phyloP scores from a whole-genome alignment of 2,888 invertebrate genomes.

The Erpobdella octoculata region DNA sequence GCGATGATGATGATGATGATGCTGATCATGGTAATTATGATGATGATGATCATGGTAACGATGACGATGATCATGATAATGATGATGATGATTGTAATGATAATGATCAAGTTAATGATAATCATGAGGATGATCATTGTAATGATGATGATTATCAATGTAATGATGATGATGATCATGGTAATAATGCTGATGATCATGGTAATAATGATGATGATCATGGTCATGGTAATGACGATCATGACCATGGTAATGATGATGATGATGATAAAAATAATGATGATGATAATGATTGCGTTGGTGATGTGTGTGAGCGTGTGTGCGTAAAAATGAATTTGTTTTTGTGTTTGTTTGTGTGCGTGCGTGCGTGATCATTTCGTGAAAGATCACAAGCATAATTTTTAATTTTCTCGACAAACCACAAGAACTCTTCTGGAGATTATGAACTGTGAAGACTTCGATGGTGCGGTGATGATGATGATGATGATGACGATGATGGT shows the following conservation, averaged over 20 bases:
- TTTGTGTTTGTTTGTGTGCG: neutral
- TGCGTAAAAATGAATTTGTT: neutral
- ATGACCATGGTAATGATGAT: slow-evolving; percentile 4
- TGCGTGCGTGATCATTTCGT: slow-evolving; percentile 1
- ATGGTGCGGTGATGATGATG: neutral
- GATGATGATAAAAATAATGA: neutral
- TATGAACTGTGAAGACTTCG: neutral
- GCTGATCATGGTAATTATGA: neutral
- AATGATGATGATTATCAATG: too few relatives aligned
- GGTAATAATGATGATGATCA: neutral
- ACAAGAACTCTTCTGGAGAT: neutral
- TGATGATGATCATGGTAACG: neutral
- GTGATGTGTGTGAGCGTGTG: neutral
- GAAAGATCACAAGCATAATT: too few relatives aligned
- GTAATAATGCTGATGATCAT: neutral
- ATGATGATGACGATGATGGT: neutral
- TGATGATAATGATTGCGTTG: neutral
- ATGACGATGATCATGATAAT: neutral
- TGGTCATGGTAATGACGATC: slow-evolving; percentile 2
- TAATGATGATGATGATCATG: too few relatives aligned
- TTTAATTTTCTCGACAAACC: too few relatives aligned
- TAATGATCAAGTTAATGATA: too few relatives aligned
- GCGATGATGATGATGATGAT: too few relatives aligned
- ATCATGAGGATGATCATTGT: too few relatives aligned
- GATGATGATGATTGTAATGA: neutral